These are phyloP conservation scores for Scartelaos histophorus DNA, from an alignment of 2,113 vertebrate species.

Conservation along the genomic window DNA sequence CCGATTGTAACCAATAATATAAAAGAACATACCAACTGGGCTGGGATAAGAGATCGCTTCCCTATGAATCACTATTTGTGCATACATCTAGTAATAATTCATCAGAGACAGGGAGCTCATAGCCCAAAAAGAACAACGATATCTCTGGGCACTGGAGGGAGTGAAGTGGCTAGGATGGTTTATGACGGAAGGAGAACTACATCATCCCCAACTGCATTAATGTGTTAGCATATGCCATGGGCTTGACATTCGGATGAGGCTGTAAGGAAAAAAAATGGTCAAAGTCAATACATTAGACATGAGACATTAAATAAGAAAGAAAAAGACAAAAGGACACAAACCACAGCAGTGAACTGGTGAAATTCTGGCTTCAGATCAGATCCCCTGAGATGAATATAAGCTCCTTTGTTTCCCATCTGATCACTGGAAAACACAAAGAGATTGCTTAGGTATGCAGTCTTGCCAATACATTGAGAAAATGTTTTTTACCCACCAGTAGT, in stretches of 20 bases:
- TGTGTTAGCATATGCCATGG: conserved; percentile 92
- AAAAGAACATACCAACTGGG: conserved; percentile 27
- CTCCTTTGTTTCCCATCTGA: conserved; percentile 97
- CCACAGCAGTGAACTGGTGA: conserved; percentile 98
- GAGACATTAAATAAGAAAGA: neutral
- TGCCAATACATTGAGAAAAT: neutral
- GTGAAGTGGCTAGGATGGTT: conserved; percentile 59
- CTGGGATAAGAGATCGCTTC: conserved; percentile 52
- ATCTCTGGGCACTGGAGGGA: conserved; percentile 58
- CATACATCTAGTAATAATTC: conserved; percentile 44
- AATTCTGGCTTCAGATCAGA: conserved; percentile 92
- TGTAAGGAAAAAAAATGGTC: conserved; percentile 58
- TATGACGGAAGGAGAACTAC: conserved; percentile 70
- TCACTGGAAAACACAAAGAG: conserved; percentile 75
- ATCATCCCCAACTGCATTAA: conserved; percentile 94
- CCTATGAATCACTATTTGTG: conserved; percentile 51
- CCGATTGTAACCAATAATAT: conserved; percentile 51
- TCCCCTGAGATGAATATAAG: conserved; percentile 93
- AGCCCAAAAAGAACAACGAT: conserved; percentile 46
- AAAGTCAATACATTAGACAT: conserved; percentile 5
- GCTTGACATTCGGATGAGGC: conserved; percentile 96
- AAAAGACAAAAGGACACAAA: conserved; percentile 69
- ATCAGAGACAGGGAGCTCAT: conserved; percentile 35
- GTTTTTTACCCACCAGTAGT: conserved; percentile 85
- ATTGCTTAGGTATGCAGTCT: neutral